These are phyloP conservation scores for Acanthornis magna DNA, from an alignment of 2,797 vertebrate genomes.

Conservation along the genomic window DNA sequence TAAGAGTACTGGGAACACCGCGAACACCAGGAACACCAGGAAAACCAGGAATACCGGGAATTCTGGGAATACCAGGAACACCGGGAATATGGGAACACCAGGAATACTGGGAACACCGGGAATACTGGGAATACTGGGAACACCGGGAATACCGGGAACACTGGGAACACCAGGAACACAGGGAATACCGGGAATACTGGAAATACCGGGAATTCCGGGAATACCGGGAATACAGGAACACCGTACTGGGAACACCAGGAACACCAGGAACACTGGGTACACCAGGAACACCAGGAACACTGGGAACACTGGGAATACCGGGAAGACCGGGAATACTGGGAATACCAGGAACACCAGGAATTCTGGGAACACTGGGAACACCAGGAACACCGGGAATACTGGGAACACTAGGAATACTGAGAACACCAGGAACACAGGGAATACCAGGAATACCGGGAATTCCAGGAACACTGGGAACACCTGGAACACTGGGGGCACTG, in stretches of 20 bases:
- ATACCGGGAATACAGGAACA: background rate
- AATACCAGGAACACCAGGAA: too few species aligned
- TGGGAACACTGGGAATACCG: too few species aligned
- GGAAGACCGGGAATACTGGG: rapidly evolving
- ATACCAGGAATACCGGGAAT: too few species aligned
- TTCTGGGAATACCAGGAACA: background rate
- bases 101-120: too few species aligned
- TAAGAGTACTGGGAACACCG: too few species aligned
- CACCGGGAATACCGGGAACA: background rate
- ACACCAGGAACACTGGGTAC: too few species aligned
- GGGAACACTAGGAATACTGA: background rate
- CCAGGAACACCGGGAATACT: rapidly evolving
- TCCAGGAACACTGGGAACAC: background rate
- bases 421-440: background rate
- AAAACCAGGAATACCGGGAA: background rate
- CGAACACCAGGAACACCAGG: too few species aligned
- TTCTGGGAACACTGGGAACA: too few species aligned
- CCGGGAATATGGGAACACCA: too few species aligned
- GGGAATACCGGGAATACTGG: rapidly evolving
- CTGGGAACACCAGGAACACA: rapidly evolving
- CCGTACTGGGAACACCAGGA: too few species aligned
- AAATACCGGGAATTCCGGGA: background rate
- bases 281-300: too few species aligned
- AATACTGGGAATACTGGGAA: too few species aligned
- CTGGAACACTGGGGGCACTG: background rate